These are phyloP conservation scores for Fregata magnificens DNA, from an alignment of 2,113 vertebrate genomes.

Conservation along the genomic window DNA sequence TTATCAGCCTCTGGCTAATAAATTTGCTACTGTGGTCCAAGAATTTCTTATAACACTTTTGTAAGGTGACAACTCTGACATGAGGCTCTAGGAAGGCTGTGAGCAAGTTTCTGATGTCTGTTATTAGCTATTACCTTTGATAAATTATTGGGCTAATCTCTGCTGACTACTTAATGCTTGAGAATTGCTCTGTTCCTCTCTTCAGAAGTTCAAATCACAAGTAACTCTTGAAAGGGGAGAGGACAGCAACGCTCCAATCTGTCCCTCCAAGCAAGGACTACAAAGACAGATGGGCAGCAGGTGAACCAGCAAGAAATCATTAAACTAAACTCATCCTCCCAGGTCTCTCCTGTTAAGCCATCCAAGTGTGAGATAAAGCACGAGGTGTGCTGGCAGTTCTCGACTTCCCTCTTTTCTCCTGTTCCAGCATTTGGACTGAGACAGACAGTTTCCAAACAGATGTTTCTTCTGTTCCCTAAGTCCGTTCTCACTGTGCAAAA, in stretches of 20 bases:
- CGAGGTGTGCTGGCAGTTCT: neutral
- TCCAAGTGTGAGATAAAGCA: slow-evolving; percentile 40
- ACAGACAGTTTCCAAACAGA: neutral
- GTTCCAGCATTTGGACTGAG: neutral
- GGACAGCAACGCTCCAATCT: slow-evolving; percentile 11
- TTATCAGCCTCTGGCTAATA: slow-evolving; percentile 26
- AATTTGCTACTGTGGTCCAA: neutral
- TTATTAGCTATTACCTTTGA: slow-evolving; percentile 48
- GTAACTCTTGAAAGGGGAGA: neutral
- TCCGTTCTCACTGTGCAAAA: neutral
- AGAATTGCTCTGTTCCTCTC: neutral
- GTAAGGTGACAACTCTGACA: neutral
- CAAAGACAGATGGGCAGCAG: slow-evolving; percentile 66
- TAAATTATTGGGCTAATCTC: slow-evolving; percentile 40
- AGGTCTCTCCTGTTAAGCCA: slow-evolving; percentile 17
- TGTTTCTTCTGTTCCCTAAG: neutral
- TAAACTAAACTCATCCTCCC: slow-evolving; percentile 53
- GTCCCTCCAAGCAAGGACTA: slow-evolving; percentile 37
- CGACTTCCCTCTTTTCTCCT: neutral
- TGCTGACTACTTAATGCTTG: slow-evolving; percentile 24
- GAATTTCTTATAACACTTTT: neutral
- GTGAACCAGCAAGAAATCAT: slow-evolving; percentile 57
- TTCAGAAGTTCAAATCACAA: slow-evolving; percentile 7
- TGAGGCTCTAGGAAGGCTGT: neutral
- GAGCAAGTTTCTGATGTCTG: neutral